Conservation (phyloP, 1,140 invertebrate species). For the Drosophila sp. region DNA sequence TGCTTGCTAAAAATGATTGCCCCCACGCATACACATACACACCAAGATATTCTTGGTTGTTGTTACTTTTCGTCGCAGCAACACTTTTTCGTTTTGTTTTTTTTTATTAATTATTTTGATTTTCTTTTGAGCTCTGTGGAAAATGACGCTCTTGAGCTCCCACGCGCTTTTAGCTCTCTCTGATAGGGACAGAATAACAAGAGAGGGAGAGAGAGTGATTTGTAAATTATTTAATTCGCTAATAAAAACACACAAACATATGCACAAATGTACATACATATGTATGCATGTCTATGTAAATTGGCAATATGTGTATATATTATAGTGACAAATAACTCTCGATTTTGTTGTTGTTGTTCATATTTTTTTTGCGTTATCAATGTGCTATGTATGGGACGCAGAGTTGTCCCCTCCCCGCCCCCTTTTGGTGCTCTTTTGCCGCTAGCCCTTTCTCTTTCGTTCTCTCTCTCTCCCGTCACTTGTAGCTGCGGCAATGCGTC, state of each 20-base stretch:
- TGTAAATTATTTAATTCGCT: constrained; percentile 28
- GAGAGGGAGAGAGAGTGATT: constrained; percentile 20
- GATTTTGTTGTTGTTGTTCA: constrained; percentile 56
- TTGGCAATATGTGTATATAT: not conserved
- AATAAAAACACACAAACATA: constrained; percentile 10
- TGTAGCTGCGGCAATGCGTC: constrained; percentile 29
- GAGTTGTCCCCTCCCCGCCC: not conserved
- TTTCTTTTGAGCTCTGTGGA: constrained; percentile 41
- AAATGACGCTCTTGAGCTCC: constrained; percentile 52
- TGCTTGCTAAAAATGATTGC: constrained; percentile 71
- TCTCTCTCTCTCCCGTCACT: constrained; percentile 37
- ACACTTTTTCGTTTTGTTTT: constrained; percentile 70
- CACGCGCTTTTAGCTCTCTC: constrained; percentile 42
- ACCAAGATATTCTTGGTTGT: constrained; percentile 41
- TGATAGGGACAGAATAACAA: not conserved
- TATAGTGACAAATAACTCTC: constrained; percentile 57
- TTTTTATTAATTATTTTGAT: constrained; percentile 63
- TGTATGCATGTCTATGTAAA: constrained; percentile 7
- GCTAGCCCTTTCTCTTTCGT: constrained; percentile 35
- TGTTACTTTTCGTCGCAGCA: constrained; percentile 57
- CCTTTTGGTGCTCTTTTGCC: constrained; percentile 23
- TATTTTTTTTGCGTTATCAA: constrained; percentile 72
- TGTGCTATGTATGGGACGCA: constrained; percentile 32
- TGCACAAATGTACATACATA: not conserved
- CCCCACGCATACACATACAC: constrained; percentile 50